Base-by-base conservation (phyloP, 2,888 invertebrate genomes). In the Petrophora chlorosata region DNA sequence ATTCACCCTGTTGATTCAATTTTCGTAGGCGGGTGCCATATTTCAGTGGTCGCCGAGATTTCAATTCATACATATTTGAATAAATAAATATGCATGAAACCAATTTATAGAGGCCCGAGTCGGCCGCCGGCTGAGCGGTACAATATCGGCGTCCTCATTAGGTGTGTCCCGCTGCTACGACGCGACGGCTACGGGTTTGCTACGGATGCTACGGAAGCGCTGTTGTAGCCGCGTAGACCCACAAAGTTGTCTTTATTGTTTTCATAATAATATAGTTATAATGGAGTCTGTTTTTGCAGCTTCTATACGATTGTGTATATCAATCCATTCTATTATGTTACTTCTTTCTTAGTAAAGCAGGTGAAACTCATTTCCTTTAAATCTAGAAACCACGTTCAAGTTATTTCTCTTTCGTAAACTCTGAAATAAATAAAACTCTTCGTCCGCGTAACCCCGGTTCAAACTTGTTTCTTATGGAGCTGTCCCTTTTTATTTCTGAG, bases 61-160 rank as follows among this genome's bases (percentile, higher is more conserved):
- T 89, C 89, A 89, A 89, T 87, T 87, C 87, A 85, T 88, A 86
- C 84, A 83, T 83, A 88, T 90, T 90, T 89, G 90, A 90, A 90
- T 89, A 90, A 88, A 89, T 89, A 89, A 89, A 90, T 90, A 90
- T 89, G 89, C 89, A 90, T 90, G 88, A 82, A 87, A 87, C 80
- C 88, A 90, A 89, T 89, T 89, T 89, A 87, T 88, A 85, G 84
- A 82, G 87, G 81, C 78, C 73, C 43, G 17, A 32, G 47, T 47
- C 35, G 74, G 67, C 67, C 74, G 73, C 65, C 68, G 73, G 65
- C 65, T 64, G 74, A 69, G 72, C 73, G 74, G 76, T 67, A 81
- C 84, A 82, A 84, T 85, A 83, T 84, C 82, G 76, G 79, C 70
- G 73, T 68, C 78, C 84, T 86, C 89, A 88, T 88, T 88, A 87